phyloP scores from a whole-genome alignment of 2,113 vertebrate genomes.

The zebrafish (Danio rerio) region DNA sequence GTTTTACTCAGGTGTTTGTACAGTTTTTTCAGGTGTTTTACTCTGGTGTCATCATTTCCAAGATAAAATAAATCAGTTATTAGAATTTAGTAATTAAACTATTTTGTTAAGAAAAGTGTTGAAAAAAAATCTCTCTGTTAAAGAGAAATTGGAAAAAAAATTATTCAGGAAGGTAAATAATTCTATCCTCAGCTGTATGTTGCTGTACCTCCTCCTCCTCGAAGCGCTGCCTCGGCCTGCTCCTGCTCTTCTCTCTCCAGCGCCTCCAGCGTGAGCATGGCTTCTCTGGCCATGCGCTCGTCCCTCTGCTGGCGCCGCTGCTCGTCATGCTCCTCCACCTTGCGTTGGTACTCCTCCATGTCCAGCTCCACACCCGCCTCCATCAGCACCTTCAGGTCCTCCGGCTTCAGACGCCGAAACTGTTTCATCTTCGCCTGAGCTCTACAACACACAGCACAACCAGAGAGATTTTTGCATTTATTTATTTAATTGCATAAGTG shows the following conservation, averaged over 20 bases:
- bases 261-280: conserved; percentile 74
- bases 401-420: conserved; percentile 86
- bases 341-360: conserved; percentile 78
- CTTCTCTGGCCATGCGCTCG: conserved; percentile 77
- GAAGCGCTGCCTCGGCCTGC: conserved; percentile 41
- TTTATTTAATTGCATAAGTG: no score
- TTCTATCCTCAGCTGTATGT: no score
- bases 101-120: no score
- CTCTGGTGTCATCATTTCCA: no score
- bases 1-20: no score
- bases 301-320: conserved; percentile 71
- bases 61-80: no score
- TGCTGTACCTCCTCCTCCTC: conserved; percentile 21
- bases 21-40: no score
- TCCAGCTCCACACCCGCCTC: conserved; percentile 81
- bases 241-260: conserved; percentile 76
- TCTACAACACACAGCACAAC: conserved; percentile 68
- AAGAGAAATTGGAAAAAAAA: no score
- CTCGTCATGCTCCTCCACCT: conserved; percentile 81
- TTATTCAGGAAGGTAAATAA: no score
- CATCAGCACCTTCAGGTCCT: conserved; percentile 86
- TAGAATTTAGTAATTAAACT: no score
- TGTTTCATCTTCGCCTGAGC: conserved; percentile 89
- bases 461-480: no score
- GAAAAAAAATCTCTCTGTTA: no score